These are phyloP conservation scores for Elaphurus davidianus DNA, from an alignment of 2,113 vertebrate species.

Conservation along the genomic window DNA sequence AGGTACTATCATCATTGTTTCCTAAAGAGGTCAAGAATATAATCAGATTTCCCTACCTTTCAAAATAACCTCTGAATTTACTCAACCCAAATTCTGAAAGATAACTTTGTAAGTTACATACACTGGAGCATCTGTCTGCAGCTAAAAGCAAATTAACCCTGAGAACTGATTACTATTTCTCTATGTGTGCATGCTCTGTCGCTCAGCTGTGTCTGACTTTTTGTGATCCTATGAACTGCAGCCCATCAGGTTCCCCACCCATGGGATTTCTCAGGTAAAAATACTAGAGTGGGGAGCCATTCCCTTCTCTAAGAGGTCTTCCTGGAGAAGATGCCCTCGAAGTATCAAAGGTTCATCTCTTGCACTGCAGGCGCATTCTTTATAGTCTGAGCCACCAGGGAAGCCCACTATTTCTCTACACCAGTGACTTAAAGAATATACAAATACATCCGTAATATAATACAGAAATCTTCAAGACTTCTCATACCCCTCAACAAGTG, in stretches of 20 bases:
- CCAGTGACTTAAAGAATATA: background rate
- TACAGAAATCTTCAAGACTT: background rate
- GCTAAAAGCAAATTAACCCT: background rate
- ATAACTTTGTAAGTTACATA: background rate
- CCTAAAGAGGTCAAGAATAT: background rate
- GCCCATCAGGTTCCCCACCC: background rate
- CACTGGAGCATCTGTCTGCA: background rate
- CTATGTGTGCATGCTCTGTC: background rate
- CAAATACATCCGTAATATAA: background rate
- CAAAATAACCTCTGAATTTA: background rate
- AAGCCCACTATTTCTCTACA: background rate
- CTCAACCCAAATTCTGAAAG: constrained; percentile 21
- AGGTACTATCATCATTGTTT: background rate
- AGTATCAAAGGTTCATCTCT: background rate
- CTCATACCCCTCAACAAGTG: background rate
- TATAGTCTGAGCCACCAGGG: background rate
- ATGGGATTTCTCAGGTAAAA: background rate
- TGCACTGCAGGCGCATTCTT: background rate
- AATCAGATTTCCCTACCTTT: constrained; percentile 5
- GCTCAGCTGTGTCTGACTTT: background rate
- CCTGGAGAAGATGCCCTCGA: background rate
- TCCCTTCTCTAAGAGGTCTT: background rate
- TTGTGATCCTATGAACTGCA: background rate
- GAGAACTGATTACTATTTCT: background rate
- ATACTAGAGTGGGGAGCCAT: background rate